These are phyloP conservation scores for Sinocyclocheilus anophthalmus DNA, from an alignment of 2,113 vertebrate species.

Conservation along the genomic window DNA sequence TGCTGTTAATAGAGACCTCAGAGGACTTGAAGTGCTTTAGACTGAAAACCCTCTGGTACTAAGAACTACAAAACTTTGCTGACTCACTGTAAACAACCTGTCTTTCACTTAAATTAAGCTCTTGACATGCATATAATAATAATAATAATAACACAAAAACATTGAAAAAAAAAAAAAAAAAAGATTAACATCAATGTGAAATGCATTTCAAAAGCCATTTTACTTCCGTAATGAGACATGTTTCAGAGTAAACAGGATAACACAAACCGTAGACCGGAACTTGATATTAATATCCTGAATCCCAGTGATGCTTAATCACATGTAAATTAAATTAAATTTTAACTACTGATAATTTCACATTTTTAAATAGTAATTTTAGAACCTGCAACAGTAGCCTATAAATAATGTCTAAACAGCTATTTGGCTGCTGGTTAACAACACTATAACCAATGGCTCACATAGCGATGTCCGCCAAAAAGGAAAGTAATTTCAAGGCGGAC, in stretches of 20 bases:
- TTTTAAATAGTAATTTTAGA: too few species aligned
- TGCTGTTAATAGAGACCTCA: background rate
- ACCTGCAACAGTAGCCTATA: too few species aligned
- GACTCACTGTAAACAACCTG: background rate
- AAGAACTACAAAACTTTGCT: background rate
- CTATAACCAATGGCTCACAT: too few species aligned
- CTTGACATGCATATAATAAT: background rate
- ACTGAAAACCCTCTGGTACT: background rate
- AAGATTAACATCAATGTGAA: background rate
- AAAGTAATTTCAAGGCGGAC: background rate
- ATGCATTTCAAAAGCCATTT: background rate
- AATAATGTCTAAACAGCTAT: too few species aligned
- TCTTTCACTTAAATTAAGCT: background rate
- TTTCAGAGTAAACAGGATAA: background rate
- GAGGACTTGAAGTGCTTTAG: background rate
- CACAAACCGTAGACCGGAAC: too few species aligned
- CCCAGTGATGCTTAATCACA: too few species aligned
- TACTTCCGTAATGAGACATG: background rate
- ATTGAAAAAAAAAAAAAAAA: fast-evolving
- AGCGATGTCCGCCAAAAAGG: background rate
- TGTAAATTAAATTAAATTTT: too few species aligned
- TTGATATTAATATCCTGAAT: too few species aligned
- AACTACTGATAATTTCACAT: too few species aligned
- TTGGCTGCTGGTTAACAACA: too few species aligned
- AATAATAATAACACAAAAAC: too few species aligned